Percentiles rank a stretch among this genome's conserved stretches.
These are phyloP conservation scores for Pimephales promelas DNA, from an alignment of 2,113 vertebrate species.

Conservation along the genomic window DNA sequence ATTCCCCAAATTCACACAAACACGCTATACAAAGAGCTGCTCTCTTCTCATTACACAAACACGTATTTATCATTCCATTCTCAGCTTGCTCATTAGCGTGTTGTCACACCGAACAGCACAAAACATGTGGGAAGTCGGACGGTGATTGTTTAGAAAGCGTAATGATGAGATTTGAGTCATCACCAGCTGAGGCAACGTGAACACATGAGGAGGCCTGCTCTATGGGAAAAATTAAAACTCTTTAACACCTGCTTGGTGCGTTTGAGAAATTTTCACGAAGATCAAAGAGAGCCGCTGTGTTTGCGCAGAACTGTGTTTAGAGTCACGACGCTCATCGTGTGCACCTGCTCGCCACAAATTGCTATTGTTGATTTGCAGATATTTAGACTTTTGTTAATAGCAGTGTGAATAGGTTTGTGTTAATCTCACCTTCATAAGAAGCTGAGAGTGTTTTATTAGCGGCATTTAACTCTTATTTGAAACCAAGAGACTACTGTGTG, in stretches of 20 bases:
- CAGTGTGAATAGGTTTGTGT: slow-evolving; percentile 2
- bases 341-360: slow-evolving; percentile 32
- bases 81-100: slow-evolving; percentile 56
- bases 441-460: not conserved
- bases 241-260: slow-evolving; percentile 24
- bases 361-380: slow-evolving; percentile 11
- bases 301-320: slow-evolving; percentile 12
- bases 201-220: not conserved
- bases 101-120: slow-evolving; percentile 55
- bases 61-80: slow-evolving; percentile 52
- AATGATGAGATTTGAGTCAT: slow-evolving; percentile 39
- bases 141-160: slow-evolving; percentile 40
- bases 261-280: not conserved
- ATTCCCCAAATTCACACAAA: slow-evolving; percentile 26
- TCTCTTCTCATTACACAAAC: slow-evolving; percentile 50
- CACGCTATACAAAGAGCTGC: slow-evolving; percentile 27
- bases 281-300: not conserved
- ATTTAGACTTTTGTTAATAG: slow-evolving; percentile 1
- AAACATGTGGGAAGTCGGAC: slow-evolving; percentile 43
- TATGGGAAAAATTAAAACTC: slow-evolving; percentile 38
- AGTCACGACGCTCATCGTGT: not conserved
- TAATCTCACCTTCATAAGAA: not conserved
- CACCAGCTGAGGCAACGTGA: slow-evolving; percentile 31
- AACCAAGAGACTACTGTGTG: not conserved
- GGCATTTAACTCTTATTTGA: not conserved